These are phyloP conservation scores for Drepana falcataria DNA, from an alignment of 2,888 invertebrate species.

Conservation along the genomic window DNA sequence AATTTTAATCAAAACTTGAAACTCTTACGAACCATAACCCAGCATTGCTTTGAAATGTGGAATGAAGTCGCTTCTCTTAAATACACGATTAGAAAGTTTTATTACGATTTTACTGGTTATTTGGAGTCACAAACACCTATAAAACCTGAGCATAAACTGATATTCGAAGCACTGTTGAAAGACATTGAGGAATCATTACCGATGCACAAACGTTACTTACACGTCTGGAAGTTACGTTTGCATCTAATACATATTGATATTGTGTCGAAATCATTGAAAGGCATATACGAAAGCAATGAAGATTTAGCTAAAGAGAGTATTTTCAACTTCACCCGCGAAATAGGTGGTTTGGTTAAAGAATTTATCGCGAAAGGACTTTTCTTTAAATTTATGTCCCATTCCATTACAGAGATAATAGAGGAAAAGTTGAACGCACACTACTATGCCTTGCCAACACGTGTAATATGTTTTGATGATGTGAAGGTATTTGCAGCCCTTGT, in stretches of 20 bases:
- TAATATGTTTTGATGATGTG: slow-evolving; percentile 4
- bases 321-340: slow-evolving; percentile 19
- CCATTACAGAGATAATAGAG: neutral
- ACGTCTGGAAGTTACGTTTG: slow-evolving; percentile 30
- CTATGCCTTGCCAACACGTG: neutral
- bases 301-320: slow-evolving; percentile 8
- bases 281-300: slow-evolving; percentile 1
- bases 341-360: slow-evolving; percentile 24
- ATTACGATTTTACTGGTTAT: slow-evolving; percentile 16
- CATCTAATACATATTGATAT: slow-evolving; percentile 19
- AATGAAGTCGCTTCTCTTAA: slow-evolving; percentile 11
- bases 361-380: slow-evolving; percentile 18
- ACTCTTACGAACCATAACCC: slow-evolving; percentile 19
- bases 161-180: slow-evolving; percentile 25
- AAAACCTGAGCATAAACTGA: slow-evolving; percentile 2
- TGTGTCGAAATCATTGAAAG: slow-evolving; percentile 8
- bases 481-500: slow-evolving; percentile 7
- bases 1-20: slow-evolving; percentile 16
- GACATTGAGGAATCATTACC: slow-evolving; percentile 16
- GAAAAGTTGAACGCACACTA: neutral
- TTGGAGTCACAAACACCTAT: slow-evolving; percentile 11
- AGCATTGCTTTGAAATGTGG: slow-evolving; percentile 22
- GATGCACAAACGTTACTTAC: slow-evolving; percentile 24
- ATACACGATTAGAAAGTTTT: slow-evolving; percentile 16
- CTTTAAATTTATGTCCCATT: neutral